Evolutionary conservation across 2,888 invertebrate species (phyloP).

Genomic region (Caenorhabditis doughertyi): DNA sequence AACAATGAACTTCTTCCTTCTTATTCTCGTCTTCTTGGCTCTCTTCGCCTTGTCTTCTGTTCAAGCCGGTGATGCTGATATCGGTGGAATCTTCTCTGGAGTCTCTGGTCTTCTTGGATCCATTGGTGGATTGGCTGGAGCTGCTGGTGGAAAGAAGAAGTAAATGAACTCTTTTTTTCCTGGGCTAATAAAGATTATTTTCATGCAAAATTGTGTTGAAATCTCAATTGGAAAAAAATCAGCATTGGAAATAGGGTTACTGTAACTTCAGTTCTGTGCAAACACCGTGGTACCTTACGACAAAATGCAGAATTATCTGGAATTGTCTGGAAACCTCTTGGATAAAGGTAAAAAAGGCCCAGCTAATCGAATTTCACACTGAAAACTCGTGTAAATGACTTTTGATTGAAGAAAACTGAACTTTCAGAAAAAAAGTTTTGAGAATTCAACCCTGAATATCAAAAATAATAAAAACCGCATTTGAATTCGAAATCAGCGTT

Average conservation of each 20-base stretch:
- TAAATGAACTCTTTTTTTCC: not conserved
- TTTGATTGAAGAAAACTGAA: not conserved
- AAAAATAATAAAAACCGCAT: not conserved
- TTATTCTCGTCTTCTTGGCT: conserved; percentile 8
- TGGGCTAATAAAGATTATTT: not conserved
- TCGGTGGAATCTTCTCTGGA: conserved; percentile 28
- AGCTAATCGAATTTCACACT: not conserved
- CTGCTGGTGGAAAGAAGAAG: conserved; percentile 20
- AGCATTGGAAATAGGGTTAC: not conserved
- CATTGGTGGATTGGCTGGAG: conserved; percentile 25
- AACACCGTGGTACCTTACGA: not conserved
- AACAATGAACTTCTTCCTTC: conserved; percentile 2
- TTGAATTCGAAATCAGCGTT: too few species aligned
- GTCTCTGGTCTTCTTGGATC: conserved; percentile 18
- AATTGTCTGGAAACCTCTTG: not conserved
- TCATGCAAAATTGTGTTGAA: not conserved
- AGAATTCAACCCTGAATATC: not conserved
- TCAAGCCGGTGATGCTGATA: conserved; percentile 30
- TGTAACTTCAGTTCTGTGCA: not conserved
- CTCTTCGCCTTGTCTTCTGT: conserved; percentile 2
- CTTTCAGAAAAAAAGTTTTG: not conserved
- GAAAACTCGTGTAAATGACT: not conserved
- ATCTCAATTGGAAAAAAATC: not conserved
- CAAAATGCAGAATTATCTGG: not conserved
- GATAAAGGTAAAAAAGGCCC: not conserved